Evolutionary conservation across 2,888 invertebrate species (phyloP).

Genomic region (Metellina segmentata): DNA sequence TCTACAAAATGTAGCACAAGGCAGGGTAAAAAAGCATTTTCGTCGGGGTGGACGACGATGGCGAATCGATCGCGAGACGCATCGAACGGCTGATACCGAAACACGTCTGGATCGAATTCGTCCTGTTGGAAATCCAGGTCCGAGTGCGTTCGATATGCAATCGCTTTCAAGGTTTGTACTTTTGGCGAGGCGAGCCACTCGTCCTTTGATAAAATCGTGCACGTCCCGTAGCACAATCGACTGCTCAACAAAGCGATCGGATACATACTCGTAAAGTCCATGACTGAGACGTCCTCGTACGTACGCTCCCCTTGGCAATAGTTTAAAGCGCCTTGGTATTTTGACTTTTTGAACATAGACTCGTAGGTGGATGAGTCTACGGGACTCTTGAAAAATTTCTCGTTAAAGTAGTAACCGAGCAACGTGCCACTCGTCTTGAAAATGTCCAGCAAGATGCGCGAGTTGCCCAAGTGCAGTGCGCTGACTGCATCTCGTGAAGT

Average conservation of each 20-base stretch:
- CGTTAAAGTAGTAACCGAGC: too few species aligned
- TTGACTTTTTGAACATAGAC: background rate
- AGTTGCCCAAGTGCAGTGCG: slow-evolving; percentile 27
- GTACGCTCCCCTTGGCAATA: background rate
- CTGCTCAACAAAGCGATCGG: too few species aligned
- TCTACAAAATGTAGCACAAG: slow-evolving; percentile 9
- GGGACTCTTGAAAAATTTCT: slow-evolving; percentile 10
- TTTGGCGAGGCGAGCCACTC: too few species aligned
- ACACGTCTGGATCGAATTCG: background rate
- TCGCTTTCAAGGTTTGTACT: background rate
- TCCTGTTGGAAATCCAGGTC: slow-evolving; percentile 15
- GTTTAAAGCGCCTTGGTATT: slow-evolving; percentile 55
- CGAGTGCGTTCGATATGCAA: slow-evolving; percentile 31
- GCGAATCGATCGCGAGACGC: background rate
- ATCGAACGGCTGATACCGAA: background rate
- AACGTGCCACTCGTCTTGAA: too few species aligned
- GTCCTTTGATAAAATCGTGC: too few species aligned
- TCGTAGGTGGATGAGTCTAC: background rate
- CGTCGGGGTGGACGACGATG: background rate
- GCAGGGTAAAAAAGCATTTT: slow-evolving; percentile 2
- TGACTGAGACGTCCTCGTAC: slow-evolving; percentile 8
- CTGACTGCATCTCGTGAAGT: background rate
- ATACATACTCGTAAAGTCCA: slow-evolving; percentile 64
- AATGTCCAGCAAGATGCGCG: too few species aligned
- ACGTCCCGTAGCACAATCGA: too few species aligned